A percentile compares a stretch with the other conserved stretches of the same genome.
Conservation (phyloP, 2,888 invertebrate species). For the Caenorhabditis panamensis region DNA sequence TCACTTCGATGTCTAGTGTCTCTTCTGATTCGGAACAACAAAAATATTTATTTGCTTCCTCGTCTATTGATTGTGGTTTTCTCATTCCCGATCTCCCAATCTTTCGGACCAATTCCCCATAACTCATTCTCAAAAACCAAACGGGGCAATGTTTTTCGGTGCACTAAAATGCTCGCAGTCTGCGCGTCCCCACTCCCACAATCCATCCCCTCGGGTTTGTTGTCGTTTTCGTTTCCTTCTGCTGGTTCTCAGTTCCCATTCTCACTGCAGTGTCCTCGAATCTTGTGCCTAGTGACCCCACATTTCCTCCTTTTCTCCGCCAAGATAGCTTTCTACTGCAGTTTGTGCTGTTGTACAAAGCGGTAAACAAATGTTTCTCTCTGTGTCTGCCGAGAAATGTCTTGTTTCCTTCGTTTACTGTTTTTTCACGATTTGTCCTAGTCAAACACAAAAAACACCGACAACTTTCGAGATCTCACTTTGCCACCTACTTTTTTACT, state of each 20-base stretch:
- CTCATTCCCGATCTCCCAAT: background rate
- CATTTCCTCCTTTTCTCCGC: slow-evolving; percentile 15
- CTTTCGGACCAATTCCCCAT: background rate
- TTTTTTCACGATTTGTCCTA: background rate
- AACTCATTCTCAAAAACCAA: background rate
- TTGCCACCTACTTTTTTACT: background rate
- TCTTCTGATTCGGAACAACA: slow-evolving; percentile 10
- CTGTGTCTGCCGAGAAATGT: background rate
- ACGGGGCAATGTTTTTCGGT: slow-evolving; percentile 32
- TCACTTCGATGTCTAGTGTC: slow-evolving; percentile 13
- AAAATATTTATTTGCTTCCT: slow-evolving; percentile 1
- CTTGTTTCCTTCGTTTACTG: slow-evolving; percentile 3
- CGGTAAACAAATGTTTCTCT: background rate
- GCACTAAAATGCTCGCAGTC: slow-evolving; percentile 25
- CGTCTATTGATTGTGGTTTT: slow-evolving; percentile 10
- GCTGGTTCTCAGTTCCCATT: slow-evolving; percentile 26
- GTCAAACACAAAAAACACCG: background rate
- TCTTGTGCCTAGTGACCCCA: slow-evolving; percentile 33
- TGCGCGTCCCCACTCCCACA: slow-evolving; percentile 12
- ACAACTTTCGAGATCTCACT: background rate
- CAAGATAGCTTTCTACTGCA: background rate
- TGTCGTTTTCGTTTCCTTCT: slow-evolving; percentile 31
- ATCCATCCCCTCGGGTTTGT: slow-evolving; percentile 11
- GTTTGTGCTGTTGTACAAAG: background rate
- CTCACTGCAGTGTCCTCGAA: too few species aligned